Conservation (phyloP, 2,797 vertebrate genomes). For the Bothrops alternatus region DNA sequence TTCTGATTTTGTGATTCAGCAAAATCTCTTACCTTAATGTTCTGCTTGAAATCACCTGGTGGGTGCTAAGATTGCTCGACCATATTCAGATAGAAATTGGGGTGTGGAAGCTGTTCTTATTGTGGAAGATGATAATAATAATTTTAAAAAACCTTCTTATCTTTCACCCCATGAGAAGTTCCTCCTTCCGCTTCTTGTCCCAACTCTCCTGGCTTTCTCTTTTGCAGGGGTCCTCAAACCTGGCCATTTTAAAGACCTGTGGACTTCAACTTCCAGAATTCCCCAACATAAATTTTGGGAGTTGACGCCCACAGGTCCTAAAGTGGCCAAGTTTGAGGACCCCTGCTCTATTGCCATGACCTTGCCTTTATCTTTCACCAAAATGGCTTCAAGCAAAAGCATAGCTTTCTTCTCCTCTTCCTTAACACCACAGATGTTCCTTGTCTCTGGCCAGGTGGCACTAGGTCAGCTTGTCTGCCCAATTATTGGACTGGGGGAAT, state of each 20-base stretch:
- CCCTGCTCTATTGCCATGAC: not conserved
- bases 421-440: not conserved
- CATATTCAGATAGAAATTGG: not conserved
- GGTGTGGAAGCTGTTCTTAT: not conserved
- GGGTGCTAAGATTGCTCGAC: not conserved
- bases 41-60: not conserved
- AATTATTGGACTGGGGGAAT: not conserved
- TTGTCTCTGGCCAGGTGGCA: not conserved
- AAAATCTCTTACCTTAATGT: not conserved
- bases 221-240: no score
- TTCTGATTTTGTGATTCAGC: not conserved
- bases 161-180: not conserved
- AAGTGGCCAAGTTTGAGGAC: no score
- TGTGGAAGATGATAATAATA: not conserved
- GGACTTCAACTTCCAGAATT: no score
- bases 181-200: not conserved
- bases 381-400: not conserved
- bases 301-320: no score
- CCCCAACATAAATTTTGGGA: no score
- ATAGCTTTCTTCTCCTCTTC: not conserved
- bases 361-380: not conserved
- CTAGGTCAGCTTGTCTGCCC: not conserved
- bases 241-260: no score
- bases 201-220: not conserved
- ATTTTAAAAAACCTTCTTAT: not conserved